Percentiles rank a stretch among this genome's conserved stretches.
Evolutionary conservation across 2,797 vertebrate species (phyloP).

Genomic region (Vespertilio murinus): DNA sequence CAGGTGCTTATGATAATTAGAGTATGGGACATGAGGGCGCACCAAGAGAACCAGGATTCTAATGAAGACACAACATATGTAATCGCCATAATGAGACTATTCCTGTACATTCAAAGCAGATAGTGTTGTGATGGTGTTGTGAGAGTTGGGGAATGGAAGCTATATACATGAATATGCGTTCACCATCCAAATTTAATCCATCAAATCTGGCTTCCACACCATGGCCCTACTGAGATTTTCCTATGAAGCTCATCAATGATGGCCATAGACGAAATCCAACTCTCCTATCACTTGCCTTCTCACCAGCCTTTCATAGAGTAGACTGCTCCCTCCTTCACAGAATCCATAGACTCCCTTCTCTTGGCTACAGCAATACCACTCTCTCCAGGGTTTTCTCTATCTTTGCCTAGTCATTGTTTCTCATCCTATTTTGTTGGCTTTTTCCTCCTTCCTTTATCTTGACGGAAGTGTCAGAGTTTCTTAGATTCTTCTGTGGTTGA

Average conservation of each 20-base stretch:
- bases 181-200: not conserved
- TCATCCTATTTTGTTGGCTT: not conserved
- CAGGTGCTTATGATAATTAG: not conserved
- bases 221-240: not conserved
- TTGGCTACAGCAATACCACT: not conserved
- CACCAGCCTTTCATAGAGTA: not conserved
- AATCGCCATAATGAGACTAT: not conserved
- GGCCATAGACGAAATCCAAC: not conserved
- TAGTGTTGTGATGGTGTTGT: too few species aligned
- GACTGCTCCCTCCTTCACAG: not conserved
- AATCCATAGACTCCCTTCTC: not conserved
- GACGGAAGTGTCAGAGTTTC: not conserved
- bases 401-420: not conserved
- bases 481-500: not conserved
- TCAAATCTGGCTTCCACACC: not conserved
- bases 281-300: too few species aligned
- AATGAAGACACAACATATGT: not conserved
- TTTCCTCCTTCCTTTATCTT: not conserved
- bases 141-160: not conserved
- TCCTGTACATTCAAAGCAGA: not conserved
- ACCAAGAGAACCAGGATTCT: not conserved
- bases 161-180: not conserved
- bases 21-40: not conserved
- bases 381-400: not conserved
- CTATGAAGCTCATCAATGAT: not conserved